phyloP scores from a whole-genome alignment of 2,113 vertebrate species.

The Tringa solitaria region DNA sequence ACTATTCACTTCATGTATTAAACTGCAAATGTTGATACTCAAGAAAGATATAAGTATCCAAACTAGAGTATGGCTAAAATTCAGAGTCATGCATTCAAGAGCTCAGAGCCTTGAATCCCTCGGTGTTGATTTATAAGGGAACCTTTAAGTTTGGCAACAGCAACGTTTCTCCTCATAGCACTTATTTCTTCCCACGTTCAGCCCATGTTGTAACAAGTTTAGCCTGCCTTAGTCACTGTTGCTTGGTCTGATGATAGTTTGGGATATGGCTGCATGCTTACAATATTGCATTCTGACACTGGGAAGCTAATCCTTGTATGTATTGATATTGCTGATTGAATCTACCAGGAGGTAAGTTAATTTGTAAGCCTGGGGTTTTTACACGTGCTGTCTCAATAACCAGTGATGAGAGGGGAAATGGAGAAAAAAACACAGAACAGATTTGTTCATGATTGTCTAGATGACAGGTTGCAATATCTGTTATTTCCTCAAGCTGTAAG shows the following conservation, averaged over 20 bases:
- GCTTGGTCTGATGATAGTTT: not conserved
- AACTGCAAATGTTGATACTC: not conserved
- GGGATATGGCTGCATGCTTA: not conserved
- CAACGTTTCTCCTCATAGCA: not conserved
- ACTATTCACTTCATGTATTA: not conserved
- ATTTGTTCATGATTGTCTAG: not conserved
- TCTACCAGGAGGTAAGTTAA: slow-evolving; percentile 59
- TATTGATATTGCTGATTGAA: slow-evolving; percentile 19
- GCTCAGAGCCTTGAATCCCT: not conserved
- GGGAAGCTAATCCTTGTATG: not conserved
- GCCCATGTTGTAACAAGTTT: not conserved
- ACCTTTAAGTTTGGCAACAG: not conserved
- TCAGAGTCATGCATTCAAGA: not conserved
- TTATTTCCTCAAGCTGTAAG: not conserved
- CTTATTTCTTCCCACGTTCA: not conserved
- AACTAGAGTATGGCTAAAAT: not conserved
- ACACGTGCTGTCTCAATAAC: not conserved
- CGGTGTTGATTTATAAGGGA: not conserved
- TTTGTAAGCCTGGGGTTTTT: slow-evolving; percentile 7
- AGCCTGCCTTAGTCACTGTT: not conserved
- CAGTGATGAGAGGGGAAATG: not conserved
- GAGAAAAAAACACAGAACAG: not conserved
- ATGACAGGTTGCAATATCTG: not conserved
- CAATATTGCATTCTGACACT: not conserved
- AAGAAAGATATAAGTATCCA: not conserved